These are phyloP conservation scores for Clupea harengus DNA, from an alignment of 2,113 vertebrate species.

Conservation along the genomic window DNA sequence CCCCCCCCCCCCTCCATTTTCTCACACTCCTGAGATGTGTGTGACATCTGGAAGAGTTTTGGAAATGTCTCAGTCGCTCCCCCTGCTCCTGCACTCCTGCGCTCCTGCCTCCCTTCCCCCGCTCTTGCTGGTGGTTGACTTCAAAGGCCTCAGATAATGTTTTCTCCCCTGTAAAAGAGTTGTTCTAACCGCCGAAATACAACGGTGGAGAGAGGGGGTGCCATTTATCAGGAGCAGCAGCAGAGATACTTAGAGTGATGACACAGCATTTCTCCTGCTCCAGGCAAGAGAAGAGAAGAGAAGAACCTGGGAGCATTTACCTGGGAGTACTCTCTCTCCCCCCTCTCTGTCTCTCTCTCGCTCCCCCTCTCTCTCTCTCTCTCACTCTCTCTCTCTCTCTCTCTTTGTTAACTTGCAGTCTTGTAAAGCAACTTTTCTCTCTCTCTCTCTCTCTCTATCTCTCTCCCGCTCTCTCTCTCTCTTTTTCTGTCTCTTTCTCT, in stretches of 20 bases:
- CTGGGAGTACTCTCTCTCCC: too few species aligned
- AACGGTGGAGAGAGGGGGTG: neutral
- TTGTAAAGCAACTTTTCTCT: neutral
- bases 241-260: slow-evolving; percentile 27
- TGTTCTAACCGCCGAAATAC: slow-evolving; percentile 12
- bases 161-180: slow-evolving; percentile 28
- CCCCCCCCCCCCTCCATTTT: neutral
- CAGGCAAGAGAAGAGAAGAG: neutral
- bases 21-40: slow-evolving; percentile 6
- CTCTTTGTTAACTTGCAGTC: neutral
- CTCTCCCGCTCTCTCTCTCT: neutral
- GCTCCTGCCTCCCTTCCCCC: neutral
- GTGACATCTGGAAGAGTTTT: slow-evolving; percentile 42
- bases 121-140: neutral
- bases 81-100: neutral
- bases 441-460: neutral
- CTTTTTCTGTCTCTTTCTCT: too few species aligned
- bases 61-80: slow-evolving; percentile 11
- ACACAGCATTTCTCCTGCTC: neutral
- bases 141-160: slow-evolving; percentile 36
- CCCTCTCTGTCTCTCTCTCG: neutral
- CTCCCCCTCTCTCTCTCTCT: neutral
- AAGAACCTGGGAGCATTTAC: neutral
- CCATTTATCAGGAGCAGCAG: slow-evolving; percentile 23
- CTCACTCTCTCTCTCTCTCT: neutral